Conservation (phyloP, 2,113 vertebrate genomes). For the Ancistrus triradiatus region DNA sequence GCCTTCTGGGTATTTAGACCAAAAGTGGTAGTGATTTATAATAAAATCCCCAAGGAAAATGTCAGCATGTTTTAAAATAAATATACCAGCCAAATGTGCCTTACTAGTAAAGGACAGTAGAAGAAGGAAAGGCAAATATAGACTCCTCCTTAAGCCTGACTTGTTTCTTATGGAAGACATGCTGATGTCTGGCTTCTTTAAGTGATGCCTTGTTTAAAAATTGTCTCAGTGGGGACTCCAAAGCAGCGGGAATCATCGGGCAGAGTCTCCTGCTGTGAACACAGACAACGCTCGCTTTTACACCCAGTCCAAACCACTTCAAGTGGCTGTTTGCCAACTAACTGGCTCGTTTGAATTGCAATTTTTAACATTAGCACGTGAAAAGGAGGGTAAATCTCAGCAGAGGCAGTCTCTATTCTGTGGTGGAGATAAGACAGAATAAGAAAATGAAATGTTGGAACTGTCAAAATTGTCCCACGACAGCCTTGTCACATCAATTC, state of each 20-base stretch:
- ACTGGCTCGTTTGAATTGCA: constrained; percentile 9
- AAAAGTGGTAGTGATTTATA: too few relatives aligned
- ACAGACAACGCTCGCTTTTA: constrained; percentile 18
- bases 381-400: neutral
- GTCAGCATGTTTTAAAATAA: too few relatives aligned
- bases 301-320: constrained; percentile 1
- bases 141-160: constrained; percentile 1
- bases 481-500: constrained; percentile 46
- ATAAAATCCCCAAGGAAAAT: too few relatives aligned
- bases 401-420: constrained; percentile 24
- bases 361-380: constrained; percentile 6
- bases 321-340: constrained; percentile 2
- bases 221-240: neutral
- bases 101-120: neutral
- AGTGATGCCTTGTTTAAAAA: constrained; percentile 19
- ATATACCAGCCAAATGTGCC: too few relatives aligned
- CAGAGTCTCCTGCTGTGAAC: constrained; percentile 14
- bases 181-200: neutral
- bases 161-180: neutral
- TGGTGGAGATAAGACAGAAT: constrained; percentile 10
- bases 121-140: neutral
- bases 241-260: constrained; percentile 14
- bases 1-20: too few relatives aligned
- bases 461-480: constrained; percentile 34
- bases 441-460: constrained; percentile 21